A percentile compares a stretch with the other conserved stretches of the same genome.
Evolutionary conservation across 2,888 invertebrate species (phyloP).

Genomic region (Athalia cordata): DNA sequence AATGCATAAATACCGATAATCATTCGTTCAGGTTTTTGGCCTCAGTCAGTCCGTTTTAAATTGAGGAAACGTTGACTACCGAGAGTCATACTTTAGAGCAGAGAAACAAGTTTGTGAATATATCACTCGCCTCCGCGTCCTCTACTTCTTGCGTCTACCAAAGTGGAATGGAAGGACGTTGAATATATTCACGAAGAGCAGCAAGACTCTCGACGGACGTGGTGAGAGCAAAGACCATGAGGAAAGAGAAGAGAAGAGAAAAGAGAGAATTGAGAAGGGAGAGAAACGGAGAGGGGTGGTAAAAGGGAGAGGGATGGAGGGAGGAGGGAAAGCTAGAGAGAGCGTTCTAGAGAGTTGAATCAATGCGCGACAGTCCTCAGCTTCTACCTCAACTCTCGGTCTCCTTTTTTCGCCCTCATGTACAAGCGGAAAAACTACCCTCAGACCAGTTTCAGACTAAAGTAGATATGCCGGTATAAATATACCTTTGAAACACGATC

Average conservation of each 20-base stretch:
- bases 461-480: slow-evolving; percentile 29
- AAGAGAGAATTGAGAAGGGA: not conserved
- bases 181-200: slow-evolving; percentile 45
- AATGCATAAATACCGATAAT: too few species aligned
- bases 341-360: slow-evolving; percentile 34
- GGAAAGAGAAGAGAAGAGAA: not conserved
- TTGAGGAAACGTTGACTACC: slow-evolving; percentile 18
- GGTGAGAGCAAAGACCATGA: slow-evolving; percentile 13
- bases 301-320: slow-evolving; percentile 1
- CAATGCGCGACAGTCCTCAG: slow-evolving; percentile 44
- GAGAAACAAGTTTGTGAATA: slow-evolving; percentile 39
- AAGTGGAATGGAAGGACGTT: slow-evolving; percentile 43
- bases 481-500: not conserved
- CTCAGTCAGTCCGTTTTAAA: not conserved
- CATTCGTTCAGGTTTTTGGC: not conserved
- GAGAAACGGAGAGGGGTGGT: not conserved
- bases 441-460: slow-evolving; percentile 29
- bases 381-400: slow-evolving; percentile 34
- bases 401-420: slow-evolving; percentile 26
- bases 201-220: slow-evolving; percentile 35
- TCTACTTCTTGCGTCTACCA: slow-evolving; percentile 7
- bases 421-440: slow-evolving; percentile 12
- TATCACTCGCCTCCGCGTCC: slow-evolving; percentile 8
- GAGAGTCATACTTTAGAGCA: not conserved
- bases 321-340: slow-evolving; percentile 11